Conservation (phyloP, 2,888 invertebrate species). For the Myathropa florea region DNA sequence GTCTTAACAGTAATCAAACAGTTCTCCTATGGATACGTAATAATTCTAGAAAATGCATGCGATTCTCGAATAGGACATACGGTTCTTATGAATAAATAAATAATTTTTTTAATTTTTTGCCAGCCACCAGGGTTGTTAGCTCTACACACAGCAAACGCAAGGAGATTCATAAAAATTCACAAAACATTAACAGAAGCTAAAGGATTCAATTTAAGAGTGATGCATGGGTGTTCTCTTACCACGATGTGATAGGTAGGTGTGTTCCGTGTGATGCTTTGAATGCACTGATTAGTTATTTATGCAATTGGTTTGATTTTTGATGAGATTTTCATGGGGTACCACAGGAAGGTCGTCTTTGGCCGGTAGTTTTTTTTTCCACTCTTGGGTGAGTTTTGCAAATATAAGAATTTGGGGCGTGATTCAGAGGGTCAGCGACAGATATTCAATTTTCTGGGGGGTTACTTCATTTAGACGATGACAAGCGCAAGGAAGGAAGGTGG, state of each 20-base stretch:
- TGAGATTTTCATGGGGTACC: background rate
- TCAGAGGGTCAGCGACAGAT: too few species aligned
- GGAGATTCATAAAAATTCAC: background rate
- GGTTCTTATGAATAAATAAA: constrained; percentile 28
- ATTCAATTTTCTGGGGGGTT: too few species aligned
- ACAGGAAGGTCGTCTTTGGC: too few species aligned
- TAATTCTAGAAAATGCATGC: constrained; percentile 69
- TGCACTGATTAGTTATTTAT: background rate
- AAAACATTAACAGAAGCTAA: constrained; percentile 22
- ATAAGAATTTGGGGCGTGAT: too few species aligned
- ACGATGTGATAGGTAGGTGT: background rate
- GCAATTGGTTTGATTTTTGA: background rate
- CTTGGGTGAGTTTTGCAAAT: too few species aligned
- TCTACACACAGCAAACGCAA: constrained; percentile 38
- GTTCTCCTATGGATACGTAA: constrained; percentile 19
- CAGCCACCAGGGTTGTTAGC: constrained; percentile 55
- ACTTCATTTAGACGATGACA: too few species aligned
- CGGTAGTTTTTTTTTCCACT: too few species aligned
- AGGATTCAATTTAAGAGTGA: background rate
- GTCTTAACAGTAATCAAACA: constrained; percentile 20
- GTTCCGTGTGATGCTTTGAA: background rate
- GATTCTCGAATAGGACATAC: constrained; percentile 45
- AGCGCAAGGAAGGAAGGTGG: too few species aligned
- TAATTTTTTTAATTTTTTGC: constrained; percentile 6
- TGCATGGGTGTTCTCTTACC: background rate